phyloP scores from a whole-genome alignment of 2,888 invertebrate genomes.

The Volucella bombylans region DNA sequence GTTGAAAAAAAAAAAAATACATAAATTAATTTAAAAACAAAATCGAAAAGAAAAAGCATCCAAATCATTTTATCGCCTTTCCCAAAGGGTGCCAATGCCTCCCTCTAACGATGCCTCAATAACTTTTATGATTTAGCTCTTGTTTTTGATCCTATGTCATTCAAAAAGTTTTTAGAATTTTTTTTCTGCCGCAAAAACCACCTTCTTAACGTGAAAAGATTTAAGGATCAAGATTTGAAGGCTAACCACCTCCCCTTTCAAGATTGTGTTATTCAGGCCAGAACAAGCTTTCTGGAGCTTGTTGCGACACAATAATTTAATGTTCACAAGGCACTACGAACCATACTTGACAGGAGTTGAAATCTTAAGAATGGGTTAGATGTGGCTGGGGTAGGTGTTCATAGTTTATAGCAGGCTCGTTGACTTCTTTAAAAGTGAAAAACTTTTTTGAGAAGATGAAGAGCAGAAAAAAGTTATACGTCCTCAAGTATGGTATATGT shows the following conservation, averaged over 20 bases:
- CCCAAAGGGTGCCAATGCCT: neutral
- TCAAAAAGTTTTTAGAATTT: constrained; percentile 51
- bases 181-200: constrained; percentile 1
- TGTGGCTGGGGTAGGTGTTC: too few species aligned
- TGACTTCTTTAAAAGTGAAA: constrained; percentile 3
- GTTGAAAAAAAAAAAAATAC: neutral
- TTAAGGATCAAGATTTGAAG: neutral
- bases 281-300: constrained; percentile 27
- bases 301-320: constrained; percentile 53
- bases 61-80: constrained; percentile 36
- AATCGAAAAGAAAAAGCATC: constrained; percentile 3
- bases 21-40: constrained; percentile 15
- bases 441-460: constrained; percentile 13
- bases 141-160: constrained; percentile 54
- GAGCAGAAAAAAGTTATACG: neutral
- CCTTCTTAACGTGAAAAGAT: neutral
- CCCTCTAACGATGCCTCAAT: constrained; percentile 37
- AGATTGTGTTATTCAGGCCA: constrained; percentile 31
- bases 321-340: constrained; percentile 39
- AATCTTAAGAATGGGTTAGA: neutral
- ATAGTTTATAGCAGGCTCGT: too few species aligned
- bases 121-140: constrained; percentile 58
- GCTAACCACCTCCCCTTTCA: neutral
- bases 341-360: constrained; percentile 32
- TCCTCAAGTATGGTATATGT: constrained; percentile 10